Evolutionary conservation across 2,797 vertebrate species (phyloP), one percentile per base, ranked within the genome.

Genomic region (Enteromius radiatus): DNA sequence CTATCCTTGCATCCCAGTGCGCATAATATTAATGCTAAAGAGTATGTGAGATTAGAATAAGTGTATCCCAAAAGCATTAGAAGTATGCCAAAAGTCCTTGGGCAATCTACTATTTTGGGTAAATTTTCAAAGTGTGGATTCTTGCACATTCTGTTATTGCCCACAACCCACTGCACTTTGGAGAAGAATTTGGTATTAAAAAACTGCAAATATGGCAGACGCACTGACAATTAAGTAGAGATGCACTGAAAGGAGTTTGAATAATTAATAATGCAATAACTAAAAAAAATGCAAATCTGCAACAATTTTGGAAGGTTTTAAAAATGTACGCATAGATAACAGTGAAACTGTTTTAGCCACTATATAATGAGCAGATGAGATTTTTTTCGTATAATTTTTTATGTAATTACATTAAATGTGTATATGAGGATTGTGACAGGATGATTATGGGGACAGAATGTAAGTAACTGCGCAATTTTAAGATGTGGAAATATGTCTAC

Each of bases 21-120:
- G 61, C 61, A 63, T 63, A 63, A 63, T 63, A 63, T 31, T 8
- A 63, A 63, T 17, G 61, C 28, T 63, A 63, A 63, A 63, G 15
- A 63, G 15, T 63, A 63, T 19, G 14, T 63, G 3, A 33, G 28
- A 33, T 63, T 33, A 17, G 15, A 63, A 63, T 9, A 63, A 63
- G 28, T 63, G 28, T 31, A 15, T 63, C 7, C 59, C 28, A 63
- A 63, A 63, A 8, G 61, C 26, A 63, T 23, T 23, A 23, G 54
- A 4, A 56, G 10, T 26, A 59, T 56, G 52, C 23, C 56, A 63
- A 63, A 63, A 26, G n/a, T 61, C 56, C 56, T 23, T 61, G 23
- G 12, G 12, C 23, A 26, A 63, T 63, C 26, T 63, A 31, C 26
- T 31, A 63, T 17, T 31, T 14, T 31, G 26, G 26, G 26, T 31